These are phyloP conservation scores for Nyctereutes procyonoides DNA, from an alignment of 2,113 vertebrate genomes.

Conservation along the genomic window DNA sequence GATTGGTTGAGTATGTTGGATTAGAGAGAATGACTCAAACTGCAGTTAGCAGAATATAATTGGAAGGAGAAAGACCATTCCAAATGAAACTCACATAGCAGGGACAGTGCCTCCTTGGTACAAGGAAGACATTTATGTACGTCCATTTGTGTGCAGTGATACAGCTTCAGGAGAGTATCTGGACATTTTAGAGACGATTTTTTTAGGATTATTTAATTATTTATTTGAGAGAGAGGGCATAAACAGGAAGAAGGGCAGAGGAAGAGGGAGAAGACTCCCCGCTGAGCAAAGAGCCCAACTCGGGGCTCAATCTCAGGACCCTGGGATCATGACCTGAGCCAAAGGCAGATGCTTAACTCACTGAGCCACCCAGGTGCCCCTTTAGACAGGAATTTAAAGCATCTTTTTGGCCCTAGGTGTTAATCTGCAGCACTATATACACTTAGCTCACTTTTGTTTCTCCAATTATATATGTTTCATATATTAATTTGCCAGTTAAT, in stretches of 20 bases:
- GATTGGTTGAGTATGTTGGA: background rate
- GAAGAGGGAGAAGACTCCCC: background rate
- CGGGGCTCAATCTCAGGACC: background rate
- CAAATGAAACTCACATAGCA: background rate
- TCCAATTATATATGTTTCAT: background rate
- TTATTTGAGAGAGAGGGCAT: background rate
- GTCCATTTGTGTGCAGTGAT: background rate
- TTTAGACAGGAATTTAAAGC: background rate
- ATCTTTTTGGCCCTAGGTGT: background rate
- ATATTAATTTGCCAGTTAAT: background rate
- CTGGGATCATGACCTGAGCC: background rate
- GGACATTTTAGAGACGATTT: background rate
- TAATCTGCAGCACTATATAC: background rate
- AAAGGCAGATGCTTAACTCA: background rate
- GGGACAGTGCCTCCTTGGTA: background rate
- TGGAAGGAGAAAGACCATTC: background rate
- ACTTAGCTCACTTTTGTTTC: background rate
- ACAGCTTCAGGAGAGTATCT: background rate
- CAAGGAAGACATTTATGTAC: background rate
- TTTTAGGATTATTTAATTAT: background rate
- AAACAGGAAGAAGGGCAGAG: background rate
- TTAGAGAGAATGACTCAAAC: background rate
- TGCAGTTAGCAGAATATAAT: background rate
- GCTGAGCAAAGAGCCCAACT: background rate
- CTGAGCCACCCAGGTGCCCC: background rate